Base-by-base conservation (phyloP, 92 coral and sea anemone species). In the Bergia sp. region DNA sequence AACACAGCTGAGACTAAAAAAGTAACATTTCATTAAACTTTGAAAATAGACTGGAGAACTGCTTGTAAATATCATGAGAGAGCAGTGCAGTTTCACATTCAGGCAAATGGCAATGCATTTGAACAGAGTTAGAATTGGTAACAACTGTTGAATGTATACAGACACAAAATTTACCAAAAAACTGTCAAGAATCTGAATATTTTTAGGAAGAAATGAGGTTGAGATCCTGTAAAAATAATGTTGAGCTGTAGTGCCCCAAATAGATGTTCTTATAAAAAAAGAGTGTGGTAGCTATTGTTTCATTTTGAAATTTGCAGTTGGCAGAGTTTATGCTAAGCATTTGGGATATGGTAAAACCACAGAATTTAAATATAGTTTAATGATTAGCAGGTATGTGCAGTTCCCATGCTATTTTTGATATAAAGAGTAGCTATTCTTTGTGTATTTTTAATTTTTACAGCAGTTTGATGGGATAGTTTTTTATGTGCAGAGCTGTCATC, bases 391-490 rank as follows among this genome's bases (percentile, higher is more conserved):
- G 87, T 69, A 67, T 37, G 38, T 49, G 21, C 40, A 84, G 79
- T 47, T 72, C 58, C 29, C 16, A 71, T 69, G 64, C 78, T 84
- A 84, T 84, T 84, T 84, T 84, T 84, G 87, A 84, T 84, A 84
- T 84, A 47, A 80, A 75, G 87, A 84, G 75, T 71, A 43, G 42
- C 77, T 84, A 84, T 84, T 47, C 79, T 55, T 29, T 18, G 44
- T 67, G 49, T 82, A 84, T 5, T 84, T 53, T 45, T 69, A 83
- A 43, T 16, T 69, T 45, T 72, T 83, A 12, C 3, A 37, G 23
- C 87, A 12, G 36, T 45, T 71, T 49, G 55, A 65, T 72, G 65
- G 39, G 43, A n/a, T 73, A 49, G n/a, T 43, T 7, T 72, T 45
- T 40, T 36, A 38, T 84, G 53, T 84, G 43, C 37, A 43, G 43